phyloP scores from a whole-genome alignment of 2,113 vertebrate genomes.

The Morone saxatilis region DNA sequence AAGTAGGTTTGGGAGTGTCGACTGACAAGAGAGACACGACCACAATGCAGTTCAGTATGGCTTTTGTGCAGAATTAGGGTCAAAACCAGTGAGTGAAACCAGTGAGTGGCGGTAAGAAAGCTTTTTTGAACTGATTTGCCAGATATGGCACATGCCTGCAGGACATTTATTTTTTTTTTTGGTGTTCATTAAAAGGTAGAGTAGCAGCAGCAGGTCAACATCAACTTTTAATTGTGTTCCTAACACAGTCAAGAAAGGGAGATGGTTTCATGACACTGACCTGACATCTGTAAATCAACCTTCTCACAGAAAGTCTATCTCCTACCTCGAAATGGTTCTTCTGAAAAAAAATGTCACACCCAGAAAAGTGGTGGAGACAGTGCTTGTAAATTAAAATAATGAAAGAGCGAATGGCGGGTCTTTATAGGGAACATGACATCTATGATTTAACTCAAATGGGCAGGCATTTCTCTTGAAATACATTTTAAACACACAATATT shows the following conservation, averaged over 20 bases:
- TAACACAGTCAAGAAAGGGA: not conserved
- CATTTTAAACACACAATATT: not conserved
- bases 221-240: not conserved
- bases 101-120: slow-evolving; percentile 22
- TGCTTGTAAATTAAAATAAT: not conserved
- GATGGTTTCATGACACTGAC: not conserved
- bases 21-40: slow-evolving; percentile 53
- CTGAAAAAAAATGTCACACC: not conserved
- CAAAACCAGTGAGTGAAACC: slow-evolving; percentile 49
- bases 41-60: slow-evolving; percentile 55
- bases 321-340: not conserved
- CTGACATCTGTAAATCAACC: not conserved
- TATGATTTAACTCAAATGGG: not conserved
- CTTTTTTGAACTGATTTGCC: slow-evolving; percentile 22
- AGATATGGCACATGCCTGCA: not conserved
- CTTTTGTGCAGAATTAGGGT: slow-evolving; percentile 73
- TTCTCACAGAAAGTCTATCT: not conserved
- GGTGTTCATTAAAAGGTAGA: too few relatives aligned
- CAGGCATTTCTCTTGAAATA: not conserved
- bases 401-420: not conserved
- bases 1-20: slow-evolving; percentile 52
- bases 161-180: not conserved
- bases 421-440: not conserved
- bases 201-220: not conserved
- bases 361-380: not conserved